A percentile compares a stretch with the other conserved stretches of the same genome.
Conservation (phyloP, 2,888 invertebrate genomes). For the Andrena hattorfiana region DNA sequence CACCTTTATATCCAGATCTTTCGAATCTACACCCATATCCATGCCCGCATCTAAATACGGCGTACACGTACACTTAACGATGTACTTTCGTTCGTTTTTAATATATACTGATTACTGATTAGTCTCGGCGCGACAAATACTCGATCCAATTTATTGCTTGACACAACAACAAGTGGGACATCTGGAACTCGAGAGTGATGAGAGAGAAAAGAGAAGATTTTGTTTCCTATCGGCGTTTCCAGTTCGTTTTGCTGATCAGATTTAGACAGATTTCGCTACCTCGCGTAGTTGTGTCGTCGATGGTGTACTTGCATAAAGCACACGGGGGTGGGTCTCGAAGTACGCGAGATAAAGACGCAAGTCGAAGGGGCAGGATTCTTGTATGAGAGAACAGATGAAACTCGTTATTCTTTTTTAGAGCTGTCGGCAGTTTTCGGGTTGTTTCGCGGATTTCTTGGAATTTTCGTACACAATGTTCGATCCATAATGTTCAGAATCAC, state of each 20-base stretch:
- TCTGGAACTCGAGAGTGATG: constrained; percentile 3
- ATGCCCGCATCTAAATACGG: constrained; percentile 32
- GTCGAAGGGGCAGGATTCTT: background rate
- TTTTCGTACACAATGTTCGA: background rate
- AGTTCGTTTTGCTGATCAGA: constrained; percentile 32
- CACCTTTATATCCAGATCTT: constrained; percentile 39
- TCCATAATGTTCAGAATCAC: background rate
- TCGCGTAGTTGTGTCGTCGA: constrained; percentile 25
- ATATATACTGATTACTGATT: constrained; percentile 66
- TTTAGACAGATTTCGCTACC: constrained; percentile 14
- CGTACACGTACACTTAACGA: constrained; percentile 60
- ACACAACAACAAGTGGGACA: constrained; percentile 38
- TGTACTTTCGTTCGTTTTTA: constrained; percentile 62
- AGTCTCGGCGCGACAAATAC: constrained; percentile 62
- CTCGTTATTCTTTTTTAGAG: background rate
- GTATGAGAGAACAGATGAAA: background rate
- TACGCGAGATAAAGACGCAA: constrained; percentile 1
- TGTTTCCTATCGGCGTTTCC: constrained; percentile 28
- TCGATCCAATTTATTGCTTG: constrained; percentile 44
- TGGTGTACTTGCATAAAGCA: background rate
- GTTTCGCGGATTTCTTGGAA: background rate
- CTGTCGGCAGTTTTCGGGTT: background rate
- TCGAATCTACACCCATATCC: constrained; percentile 52
- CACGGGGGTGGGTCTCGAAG: constrained; percentile 9
- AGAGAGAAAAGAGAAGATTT: constrained; percentile 2